These are phyloP conservation scores for Rhinolophus ferrumequinum DNA, from an alignment of 2,113 vertebrate genomes.

Conservation along the genomic window DNA sequence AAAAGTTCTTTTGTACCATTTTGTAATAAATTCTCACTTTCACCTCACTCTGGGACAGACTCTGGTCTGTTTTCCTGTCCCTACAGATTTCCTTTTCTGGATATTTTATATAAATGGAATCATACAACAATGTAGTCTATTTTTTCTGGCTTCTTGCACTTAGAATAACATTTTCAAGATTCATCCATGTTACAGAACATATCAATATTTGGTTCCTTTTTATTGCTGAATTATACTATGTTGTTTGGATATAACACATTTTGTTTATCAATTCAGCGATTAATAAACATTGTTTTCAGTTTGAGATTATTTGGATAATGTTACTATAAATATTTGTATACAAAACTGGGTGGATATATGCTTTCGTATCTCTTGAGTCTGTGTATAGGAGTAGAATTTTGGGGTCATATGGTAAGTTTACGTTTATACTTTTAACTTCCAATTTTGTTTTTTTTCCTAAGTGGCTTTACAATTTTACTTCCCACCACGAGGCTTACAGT, in stretches of 20 bases:
- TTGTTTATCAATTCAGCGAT: slow-evolving; percentile 34
- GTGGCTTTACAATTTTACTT: neutral
- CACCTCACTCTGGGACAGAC: neutral
- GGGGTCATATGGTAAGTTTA: neutral
- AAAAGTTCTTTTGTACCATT: neutral
- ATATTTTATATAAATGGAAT: neutral
- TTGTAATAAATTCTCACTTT: neutral
- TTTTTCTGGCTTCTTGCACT: slow-evolving; percentile 29
- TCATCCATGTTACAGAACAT: neutral
- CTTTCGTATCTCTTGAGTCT: slow-evolving; percentile 13
- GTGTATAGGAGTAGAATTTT: neutral
- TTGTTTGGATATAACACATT: neutral
- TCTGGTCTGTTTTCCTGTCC: neutral
- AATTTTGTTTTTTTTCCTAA: neutral
- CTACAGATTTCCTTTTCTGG: slow-evolving; percentile 1
- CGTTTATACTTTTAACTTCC: slow-evolving; percentile 31
- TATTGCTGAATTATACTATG: neutral
- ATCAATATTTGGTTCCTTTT: neutral
- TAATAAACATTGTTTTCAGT: slow-evolving; percentile 20
- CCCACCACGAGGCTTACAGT: neutral
- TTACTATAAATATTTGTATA: slow-evolving; percentile 20
- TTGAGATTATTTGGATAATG: slow-evolving; percentile 39
- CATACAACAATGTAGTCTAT: neutral
- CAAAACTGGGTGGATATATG: neutral
- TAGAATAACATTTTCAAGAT: neutral